Percentiles rank a stretch among this genome's conserved stretches.
Evolutionary conservation across 2,888 invertebrate species (phyloP).

Genomic region (Podabrus alpinus): DNA sequence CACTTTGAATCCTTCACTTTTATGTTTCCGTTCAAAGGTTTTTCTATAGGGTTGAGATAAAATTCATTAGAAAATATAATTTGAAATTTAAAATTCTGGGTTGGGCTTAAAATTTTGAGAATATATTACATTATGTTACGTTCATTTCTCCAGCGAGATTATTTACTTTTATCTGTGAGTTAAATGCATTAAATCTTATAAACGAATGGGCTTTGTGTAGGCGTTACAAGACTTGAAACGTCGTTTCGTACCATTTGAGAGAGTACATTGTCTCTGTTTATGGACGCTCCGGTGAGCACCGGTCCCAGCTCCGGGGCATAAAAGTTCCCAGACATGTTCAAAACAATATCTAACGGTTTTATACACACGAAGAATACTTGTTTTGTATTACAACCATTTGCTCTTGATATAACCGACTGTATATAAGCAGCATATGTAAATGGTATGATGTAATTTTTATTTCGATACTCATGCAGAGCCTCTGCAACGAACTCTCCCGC

Average conservation of each 20-base stretch:
- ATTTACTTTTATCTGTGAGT: background rate
- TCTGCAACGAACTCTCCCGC: background rate
- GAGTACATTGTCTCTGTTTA: constrained; percentile 4
- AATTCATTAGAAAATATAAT: background rate
- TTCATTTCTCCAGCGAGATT: background rate
- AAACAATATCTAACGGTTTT: constrained; percentile 16
- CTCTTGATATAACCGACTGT: background rate
- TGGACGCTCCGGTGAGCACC: constrained; percentile 14
- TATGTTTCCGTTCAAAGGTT: background rate
- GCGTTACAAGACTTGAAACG: background rate
- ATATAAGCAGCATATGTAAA: background rate
- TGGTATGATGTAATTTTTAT: background rate
- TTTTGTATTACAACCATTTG: constrained; percentile 1
- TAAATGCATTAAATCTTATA: background rate
- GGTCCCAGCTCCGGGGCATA: constrained; percentile 2
- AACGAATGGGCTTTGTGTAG: background rate
- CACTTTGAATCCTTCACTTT: background rate
- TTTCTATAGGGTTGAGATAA: background rate
- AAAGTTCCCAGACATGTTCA: constrained; percentile 11
- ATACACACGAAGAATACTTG: background rate
- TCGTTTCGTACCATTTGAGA: constrained; percentile 3
- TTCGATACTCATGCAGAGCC: background rate
- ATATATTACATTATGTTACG: background rate
- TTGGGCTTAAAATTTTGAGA: background rate
- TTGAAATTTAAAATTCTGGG: background rate